phyloP scores from a whole-genome alignment of 92 coral and sea anemone species.

The Ricordea florida region DNA sequence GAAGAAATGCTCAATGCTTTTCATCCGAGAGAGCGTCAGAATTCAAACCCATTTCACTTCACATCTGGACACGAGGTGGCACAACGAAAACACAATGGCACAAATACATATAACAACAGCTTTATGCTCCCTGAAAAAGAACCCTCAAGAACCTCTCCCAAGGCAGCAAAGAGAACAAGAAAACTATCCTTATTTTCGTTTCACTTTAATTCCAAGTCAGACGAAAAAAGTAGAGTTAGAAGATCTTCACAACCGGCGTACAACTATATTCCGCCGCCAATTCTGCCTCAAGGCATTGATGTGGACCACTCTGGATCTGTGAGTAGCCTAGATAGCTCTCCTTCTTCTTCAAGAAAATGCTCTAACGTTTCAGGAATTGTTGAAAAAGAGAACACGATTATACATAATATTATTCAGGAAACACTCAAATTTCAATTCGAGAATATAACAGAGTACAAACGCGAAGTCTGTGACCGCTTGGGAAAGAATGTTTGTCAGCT shows the following conservation, averaged over 20 bases:
- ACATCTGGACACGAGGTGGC: slow-evolving; percentile 73
- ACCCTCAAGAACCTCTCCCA: slow-evolving; percentile 55
- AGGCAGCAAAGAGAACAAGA: slow-evolving; percentile 65
- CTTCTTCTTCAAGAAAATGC: slow-evolving; percentile 51
- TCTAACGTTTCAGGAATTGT: slow-evolving; percentile 26
- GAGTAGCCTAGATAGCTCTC: slow-evolving; percentile 64
- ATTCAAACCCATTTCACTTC: slow-evolving; percentile 70
- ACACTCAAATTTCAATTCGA: slow-evolving; percentile 82
- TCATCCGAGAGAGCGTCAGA: slow-evolving; percentile 36
- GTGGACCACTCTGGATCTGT: slow-evolving; percentile 29
- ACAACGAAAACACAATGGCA: slow-evolving; percentile 7
- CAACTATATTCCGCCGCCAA: slow-evolving; percentile 48
- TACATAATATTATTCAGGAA: slow-evolving; percentile 75
- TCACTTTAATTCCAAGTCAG: slow-evolving; percentile 75
- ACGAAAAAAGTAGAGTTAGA: slow-evolving; percentile 64
- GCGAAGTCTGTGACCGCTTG: slow-evolving; percentile 83
- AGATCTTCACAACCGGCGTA: slow-evolving; percentile 25
- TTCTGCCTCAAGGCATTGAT: slow-evolving; percentile 46
- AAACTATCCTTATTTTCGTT: slow-evolving; percentile 85
- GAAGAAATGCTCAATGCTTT: slow-evolving; percentile 20
- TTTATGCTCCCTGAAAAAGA: slow-evolving; percentile 15
- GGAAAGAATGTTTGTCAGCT: slow-evolving; percentile 83
- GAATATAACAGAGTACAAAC: slow-evolving; percentile 71
- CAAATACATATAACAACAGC: slow-evolving; percentile 10
- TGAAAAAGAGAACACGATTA: slow-evolving; percentile 62